Conservation (phyloP, 2,888 invertebrate species). For the Drosophila fulvimacula region DNA sequence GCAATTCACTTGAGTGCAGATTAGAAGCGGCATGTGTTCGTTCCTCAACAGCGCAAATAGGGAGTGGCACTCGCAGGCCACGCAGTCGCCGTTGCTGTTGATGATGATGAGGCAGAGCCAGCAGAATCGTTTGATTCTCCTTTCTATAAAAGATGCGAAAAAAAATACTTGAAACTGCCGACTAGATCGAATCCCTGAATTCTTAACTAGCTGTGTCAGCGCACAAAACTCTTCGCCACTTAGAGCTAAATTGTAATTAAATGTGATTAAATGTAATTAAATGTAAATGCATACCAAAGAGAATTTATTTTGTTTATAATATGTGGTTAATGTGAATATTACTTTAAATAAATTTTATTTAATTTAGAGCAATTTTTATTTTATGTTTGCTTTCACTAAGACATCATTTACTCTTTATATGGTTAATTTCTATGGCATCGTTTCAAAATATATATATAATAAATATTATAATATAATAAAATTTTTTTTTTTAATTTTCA, state of each 20-base stretch:
- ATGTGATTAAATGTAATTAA: conserved; percentile 11
- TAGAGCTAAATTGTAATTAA: neutral
- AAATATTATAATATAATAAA: too few relatives aligned
- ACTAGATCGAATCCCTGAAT: conserved; percentile 6
- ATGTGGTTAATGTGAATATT: neutral
- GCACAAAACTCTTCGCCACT: conserved; percentile 6
- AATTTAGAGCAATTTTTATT: too few relatives aligned
- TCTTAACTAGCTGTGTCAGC: conserved; percentile 16
- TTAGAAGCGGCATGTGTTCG: conserved; percentile 76
- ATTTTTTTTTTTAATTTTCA: too few relatives aligned
- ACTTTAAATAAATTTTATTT: too few relatives aligned
- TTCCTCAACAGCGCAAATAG: conserved; percentile 21
- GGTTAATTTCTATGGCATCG: too few relatives aligned
- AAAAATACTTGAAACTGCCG: neutral
- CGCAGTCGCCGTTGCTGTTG: conserved; percentile 60
- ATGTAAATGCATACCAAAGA: neutral
- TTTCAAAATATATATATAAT: too few relatives aligned
- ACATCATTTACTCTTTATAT: too few relatives aligned
- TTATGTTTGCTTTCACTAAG: too few relatives aligned
- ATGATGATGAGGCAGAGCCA: conserved; percentile 29
- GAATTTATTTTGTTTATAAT: neutral
- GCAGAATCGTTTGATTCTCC: conserved; percentile 38
- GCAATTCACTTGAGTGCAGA: conserved; percentile 83
- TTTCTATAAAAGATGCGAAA: conserved; percentile 32
- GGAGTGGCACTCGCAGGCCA: conserved; percentile 69